Evolutionary conservation across 2,113 vertebrate genomes (phyloP).

Genomic region (Nothoprocta perdicaria): DNA sequence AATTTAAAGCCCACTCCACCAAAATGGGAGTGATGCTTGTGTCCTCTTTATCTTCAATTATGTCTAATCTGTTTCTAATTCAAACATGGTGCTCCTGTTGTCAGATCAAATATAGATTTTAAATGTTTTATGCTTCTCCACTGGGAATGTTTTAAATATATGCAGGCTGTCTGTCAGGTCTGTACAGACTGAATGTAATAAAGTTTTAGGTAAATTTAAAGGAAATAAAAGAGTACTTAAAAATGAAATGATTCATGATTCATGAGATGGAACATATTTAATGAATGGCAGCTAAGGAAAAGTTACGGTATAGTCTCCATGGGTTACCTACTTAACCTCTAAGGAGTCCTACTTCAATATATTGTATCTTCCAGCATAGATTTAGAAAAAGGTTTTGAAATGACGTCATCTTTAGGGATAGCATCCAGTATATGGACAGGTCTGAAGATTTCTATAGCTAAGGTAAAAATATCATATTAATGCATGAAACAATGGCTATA

Average conservation of each 20-base stretch:
- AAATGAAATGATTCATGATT: constrained; percentile 72
- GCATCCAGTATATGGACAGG: constrained; percentile 76
- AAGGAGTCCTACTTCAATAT: constrained; percentile 23
- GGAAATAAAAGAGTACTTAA: constrained; percentile 73
- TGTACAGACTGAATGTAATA: constrained; percentile 62
- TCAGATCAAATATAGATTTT: constrained; percentile 96
- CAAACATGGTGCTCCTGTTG: constrained; percentile 88
- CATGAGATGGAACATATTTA: constrained; percentile 71
- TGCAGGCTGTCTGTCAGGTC: constrained; percentile 60
- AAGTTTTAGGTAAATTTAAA: constrained; percentile 79
- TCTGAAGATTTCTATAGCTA: constrained; percentile 75
- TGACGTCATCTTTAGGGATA: constrained; percentile 79
- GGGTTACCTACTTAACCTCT: constrained; percentile 61
- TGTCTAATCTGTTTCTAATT: constrained; percentile 95
- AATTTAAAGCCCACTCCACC: constrained; percentile 89
- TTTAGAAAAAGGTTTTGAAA: constrained; percentile 83
- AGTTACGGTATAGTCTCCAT: constrained; percentile 34
- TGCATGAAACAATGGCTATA: not conserved
- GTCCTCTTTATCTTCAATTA: constrained; percentile 94
- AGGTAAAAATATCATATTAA: no score
- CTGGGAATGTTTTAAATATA: constrained; percentile 70
- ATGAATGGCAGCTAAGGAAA: constrained; percentile 66
- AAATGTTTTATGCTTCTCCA: constrained; percentile 79
- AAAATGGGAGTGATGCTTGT: constrained; percentile 90
- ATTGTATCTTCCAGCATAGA: constrained; percentile 74